A percentile compares a stretch with the other conserved stretches of the same genome.
phyloP scores from a whole-genome alignment of 1,140 invertebrate genomes.

The Drosophila parabipectinata region DNA sequence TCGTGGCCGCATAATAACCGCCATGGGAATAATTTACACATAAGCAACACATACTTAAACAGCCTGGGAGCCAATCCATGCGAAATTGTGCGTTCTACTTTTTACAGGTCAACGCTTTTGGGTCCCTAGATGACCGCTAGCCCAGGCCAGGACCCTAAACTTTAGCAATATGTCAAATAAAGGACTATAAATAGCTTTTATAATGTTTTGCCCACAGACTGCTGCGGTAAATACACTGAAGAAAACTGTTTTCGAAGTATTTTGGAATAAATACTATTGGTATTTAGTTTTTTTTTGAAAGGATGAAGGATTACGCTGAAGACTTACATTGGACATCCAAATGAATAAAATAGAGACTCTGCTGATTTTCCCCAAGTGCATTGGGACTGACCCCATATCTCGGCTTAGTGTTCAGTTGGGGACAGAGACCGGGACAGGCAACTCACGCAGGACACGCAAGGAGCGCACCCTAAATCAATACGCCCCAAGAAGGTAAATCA shows the following conservation, averaged over 20 bases:
- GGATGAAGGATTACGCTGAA: too few species aligned
- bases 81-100: slow-evolving; percentile 51
- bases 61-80: slow-evolving; percentile 27
- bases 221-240: slow-evolving; percentile 10
- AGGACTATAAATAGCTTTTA: slow-evolving; percentile 63
- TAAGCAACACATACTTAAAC: slow-evolving; percentile 27
- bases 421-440: slow-evolving; percentile 16
- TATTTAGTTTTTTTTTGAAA: too few species aligned
- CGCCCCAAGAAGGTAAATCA: slow-evolving; percentile 68
- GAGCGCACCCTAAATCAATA: slow-evolving; percentile 75
- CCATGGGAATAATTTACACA: slow-evolving; percentile 53
- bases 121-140: slow-evolving; percentile 37
- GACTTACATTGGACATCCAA: too few species aligned
- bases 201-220: slow-evolving; percentile 32
- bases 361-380: slow-evolving; percentile 16
- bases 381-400: slow-evolving; percentile 2
- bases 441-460: slow-evolving; percentile 67
- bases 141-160: slow-evolving; percentile 48
- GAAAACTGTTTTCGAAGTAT: neutral
- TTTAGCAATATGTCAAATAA: slow-evolving; percentile 70
- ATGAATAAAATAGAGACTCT: too few species aligned
- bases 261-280: neutral
- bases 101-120: slow-evolving; percentile 71
- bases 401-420: slow-evolving; percentile 33
- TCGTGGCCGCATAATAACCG: slow-evolving; percentile 16